Conservation (phyloP, 2,888 invertebrate species). For the Dioctria rufipes region DNA sequence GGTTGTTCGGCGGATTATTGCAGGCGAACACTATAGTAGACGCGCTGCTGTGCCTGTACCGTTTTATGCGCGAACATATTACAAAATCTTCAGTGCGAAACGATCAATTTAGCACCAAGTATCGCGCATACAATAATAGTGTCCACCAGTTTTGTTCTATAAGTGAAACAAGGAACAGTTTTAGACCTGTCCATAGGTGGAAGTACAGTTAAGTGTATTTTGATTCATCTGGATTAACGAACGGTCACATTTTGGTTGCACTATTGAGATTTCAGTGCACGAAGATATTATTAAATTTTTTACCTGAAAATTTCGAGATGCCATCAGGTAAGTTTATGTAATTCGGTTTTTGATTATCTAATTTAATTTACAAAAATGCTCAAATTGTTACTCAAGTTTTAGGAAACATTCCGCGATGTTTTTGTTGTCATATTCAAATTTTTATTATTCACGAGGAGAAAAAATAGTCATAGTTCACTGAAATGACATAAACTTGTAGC, state of each 20-base stretch:
- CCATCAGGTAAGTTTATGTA: conserved; percentile 25
- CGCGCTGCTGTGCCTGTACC: not conserved
- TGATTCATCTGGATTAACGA: conserved; percentile 11
- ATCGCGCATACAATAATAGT: conserved; percentile 20
- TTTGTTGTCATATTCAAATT: no score
- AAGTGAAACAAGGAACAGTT: conserved; percentile 48
- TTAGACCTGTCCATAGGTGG: conserved; percentile 23
- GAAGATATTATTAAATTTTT: not conserved
- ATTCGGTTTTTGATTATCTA: conserved; percentile 2
- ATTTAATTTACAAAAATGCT: not conserved
- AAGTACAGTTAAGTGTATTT: conserved; percentile 46
- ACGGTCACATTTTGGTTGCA: not conserved
- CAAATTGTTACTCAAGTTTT: not conserved
- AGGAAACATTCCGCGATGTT: not conserved
- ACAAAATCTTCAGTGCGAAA: conserved; percentile 34
- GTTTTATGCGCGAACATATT: conserved; percentile 28
- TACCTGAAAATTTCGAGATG: conserved; percentile 3
- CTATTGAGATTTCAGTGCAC: not conserved
- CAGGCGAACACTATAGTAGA: not conserved
- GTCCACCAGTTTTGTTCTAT: conserved; percentile 21
- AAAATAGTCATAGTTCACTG: no score
- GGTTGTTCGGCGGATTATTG: not conserved
- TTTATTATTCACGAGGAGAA: no score
- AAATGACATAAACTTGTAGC: no score
- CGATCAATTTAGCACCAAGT: conserved; percentile 2